Base-by-base conservation (phyloP, 1,140 invertebrate species). In the Zaprionus davidi region DNA sequence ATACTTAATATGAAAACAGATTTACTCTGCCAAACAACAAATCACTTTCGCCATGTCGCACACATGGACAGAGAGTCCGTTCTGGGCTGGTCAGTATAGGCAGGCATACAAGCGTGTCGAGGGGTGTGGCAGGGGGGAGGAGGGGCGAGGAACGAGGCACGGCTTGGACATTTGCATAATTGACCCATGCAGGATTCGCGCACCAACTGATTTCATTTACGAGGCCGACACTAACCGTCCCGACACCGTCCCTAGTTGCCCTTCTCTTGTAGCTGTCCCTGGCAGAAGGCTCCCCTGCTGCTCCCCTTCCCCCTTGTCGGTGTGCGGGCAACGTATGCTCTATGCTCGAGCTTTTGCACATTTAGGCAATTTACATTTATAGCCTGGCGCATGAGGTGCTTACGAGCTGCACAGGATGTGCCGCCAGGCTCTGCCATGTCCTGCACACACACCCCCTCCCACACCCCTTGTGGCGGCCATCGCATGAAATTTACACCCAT, bases 331-430 rank as follows among this genome's bases (percentile, higher is more conserved):
- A 85, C 85, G 85, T 90, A 90, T 90, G 85, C 78, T 88, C 79
- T 85, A 90, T 90, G 85, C 86, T 88, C 79, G 81, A 81, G 85
- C 85, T 88, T 88, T 90, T 90, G 73, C 85, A 80, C 85, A 88
- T 88, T 88, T 88, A 88, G 85, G 85, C 85, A 88, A 88, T 90
- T 88, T 88, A 90, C 85, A 88, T 90, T 90, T 90, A 90, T 90
- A 90, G 85, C 79, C 81, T 90, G 79, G 81, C 85, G 82, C 85
- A 90, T 90, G 81, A 90, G 86, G 86, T 90, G 85, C 85, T 90
- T 90, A 90, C 85, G 85, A 90, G 81, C 85, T 90, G 85, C 76
- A 90, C 85, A 90, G 85, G 85, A 88, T 85, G 62, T 85, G 81
- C 85, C 81, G 85, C 82, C 86, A 90, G 76, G 72, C 76, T 65